Percentiles rank a stretch among this genome's conserved stretches.
Evolutionary conservation across 1,140 invertebrate species (phyloP).

Genomic region (Oedothorax gibbosus): DNA sequence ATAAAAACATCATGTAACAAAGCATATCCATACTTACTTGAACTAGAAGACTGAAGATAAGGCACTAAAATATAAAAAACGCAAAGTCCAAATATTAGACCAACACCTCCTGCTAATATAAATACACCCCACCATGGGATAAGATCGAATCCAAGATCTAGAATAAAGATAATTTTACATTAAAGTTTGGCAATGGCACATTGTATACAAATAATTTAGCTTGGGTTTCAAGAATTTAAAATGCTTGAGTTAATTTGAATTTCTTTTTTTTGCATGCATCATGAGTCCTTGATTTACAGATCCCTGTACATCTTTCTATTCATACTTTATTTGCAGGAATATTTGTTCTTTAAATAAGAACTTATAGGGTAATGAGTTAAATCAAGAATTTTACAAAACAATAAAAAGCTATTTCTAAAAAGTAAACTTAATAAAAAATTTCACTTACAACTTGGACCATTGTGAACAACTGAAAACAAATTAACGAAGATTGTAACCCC

Average conservation of each 20-base stretch:
- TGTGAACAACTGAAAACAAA: conserved; percentile 90
- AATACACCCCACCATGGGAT: conserved; percentile 89
- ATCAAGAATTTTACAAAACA: not conserved
- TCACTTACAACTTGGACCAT: conserved; percentile 89
- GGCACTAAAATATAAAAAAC: conserved; percentile 87
- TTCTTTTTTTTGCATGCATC: too few relatives aligned
- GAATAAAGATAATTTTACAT: not conserved
- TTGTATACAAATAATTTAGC: too few relatives aligned
- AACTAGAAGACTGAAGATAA: conserved; percentile 51
- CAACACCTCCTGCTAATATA: conserved; percentile 77
- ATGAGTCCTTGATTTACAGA: too few relatives aligned
- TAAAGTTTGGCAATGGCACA: too few relatives aligned
- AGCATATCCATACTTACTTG: conserved; percentile 3
- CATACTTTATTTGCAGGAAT: too few relatives aligned
- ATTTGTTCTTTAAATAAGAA: too few relatives aligned
- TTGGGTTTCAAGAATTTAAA: too few relatives aligned
- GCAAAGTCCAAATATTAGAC: conserved; percentile 77
- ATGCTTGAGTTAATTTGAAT: too few relatives aligned
- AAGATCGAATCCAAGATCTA: conserved; percentile 86
- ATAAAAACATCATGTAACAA: not conserved
- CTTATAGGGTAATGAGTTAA: too few relatives aligned
- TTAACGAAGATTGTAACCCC: conserved; percentile 92
- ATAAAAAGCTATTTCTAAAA: not conserved
- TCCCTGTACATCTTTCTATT: too few relatives aligned
- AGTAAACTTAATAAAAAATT: not conserved